A percentile compares a stretch with the other conserved stretches of the same genome.
Conservation (phyloP, 2,113 vertebrate species). For the Siphamia tubifer region DNA sequence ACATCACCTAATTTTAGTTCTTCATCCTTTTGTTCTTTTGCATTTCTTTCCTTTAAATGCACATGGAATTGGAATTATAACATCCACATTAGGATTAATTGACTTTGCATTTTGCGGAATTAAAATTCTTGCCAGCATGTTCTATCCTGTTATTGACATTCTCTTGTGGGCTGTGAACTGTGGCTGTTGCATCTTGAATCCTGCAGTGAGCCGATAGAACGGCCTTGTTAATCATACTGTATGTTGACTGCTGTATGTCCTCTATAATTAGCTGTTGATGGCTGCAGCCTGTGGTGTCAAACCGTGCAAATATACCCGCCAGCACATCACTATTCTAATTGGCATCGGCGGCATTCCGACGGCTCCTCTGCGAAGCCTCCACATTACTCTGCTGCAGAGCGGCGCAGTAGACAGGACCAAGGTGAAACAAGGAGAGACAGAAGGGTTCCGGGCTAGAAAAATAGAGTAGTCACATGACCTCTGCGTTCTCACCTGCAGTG, state of each 20-base stretch:
- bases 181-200: neutral
- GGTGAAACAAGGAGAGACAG: neutral
- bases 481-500: neutral
- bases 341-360: neutral
- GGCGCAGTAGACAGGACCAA: neutral
- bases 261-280: conserved; percentile 36
- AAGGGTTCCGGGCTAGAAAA: neutral
- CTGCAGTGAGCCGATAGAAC: neutral
- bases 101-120: neutral
- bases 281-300: conserved; percentile 6
- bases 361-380: neutral
- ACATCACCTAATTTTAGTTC: too few relatives aligned
- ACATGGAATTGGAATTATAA: too few relatives aligned
- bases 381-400: neutral
- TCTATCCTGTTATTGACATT: neutral
- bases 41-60: too few relatives aligned
- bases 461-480: conserved; percentile 30
- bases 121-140: neutral
- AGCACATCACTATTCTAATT: conserved; percentile 17
- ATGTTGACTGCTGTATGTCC: conserved; percentile 4
- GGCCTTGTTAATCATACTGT: neutral
- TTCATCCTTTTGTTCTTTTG: too few relatives aligned
- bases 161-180: neutral
- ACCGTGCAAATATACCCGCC: conserved; percentile 8
- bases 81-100: too few relatives aligned